Conservation (phyloP, 2,888 invertebrate genomes). For the Standfussiana lucernea region DNA sequence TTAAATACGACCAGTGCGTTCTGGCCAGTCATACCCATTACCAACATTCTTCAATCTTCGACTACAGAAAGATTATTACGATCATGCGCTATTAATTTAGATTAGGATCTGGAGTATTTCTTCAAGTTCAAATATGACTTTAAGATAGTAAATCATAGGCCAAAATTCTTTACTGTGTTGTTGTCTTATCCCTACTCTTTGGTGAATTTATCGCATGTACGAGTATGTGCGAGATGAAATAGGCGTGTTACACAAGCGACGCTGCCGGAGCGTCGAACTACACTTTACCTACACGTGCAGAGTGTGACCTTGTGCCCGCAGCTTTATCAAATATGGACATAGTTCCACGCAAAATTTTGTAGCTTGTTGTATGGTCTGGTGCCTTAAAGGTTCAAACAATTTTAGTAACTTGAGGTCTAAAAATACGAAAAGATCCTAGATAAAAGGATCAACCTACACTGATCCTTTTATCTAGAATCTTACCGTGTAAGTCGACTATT, state of each 20-base stretch:
- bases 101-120: neutral
- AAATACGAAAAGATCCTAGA: neutral
- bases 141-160: neutral
- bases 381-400: neutral
- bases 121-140: neutral
- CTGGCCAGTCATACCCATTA: neutral
- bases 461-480: too few relatives aligned
- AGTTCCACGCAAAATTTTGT: neutral
- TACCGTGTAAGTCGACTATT: neutral
- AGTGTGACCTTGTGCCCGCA: neutral
- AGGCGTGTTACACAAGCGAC: conserved; percentile 7
- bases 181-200: neutral
- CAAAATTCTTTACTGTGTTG: too few relatives aligned
- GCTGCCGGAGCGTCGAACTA: neutral
- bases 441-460: neutral
- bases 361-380: neutral
- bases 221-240: conserved; percentile 1
- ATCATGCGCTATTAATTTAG: neutral
- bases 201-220: neutral
- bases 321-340: conserved; percentile 17
- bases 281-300: neutral
- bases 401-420: neutral
- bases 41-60: neutral
- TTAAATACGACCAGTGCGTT: neutral
- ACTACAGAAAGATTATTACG: neutral